Evolutionary conservation across 2,888 invertebrate genomes (phyloP), one percentile per base, ranked within the genome.

Genomic region (Ornithoptera priamus): DNA sequence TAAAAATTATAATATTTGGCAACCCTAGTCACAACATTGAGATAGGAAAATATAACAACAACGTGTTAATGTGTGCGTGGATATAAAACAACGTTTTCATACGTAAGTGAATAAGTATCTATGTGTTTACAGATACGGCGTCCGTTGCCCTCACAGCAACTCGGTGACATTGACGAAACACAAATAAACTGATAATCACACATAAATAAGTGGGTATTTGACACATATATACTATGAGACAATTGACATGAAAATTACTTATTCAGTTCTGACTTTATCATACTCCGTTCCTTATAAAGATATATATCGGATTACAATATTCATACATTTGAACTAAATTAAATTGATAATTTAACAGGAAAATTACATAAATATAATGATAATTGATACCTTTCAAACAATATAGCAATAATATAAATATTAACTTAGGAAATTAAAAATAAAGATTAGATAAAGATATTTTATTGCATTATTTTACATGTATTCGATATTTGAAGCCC

Each of bases 151-250:
- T 86, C 85, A 80, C 85, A 78, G 81, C 88, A 87, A 90, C 89
- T 90, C 90, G 85, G 89, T 92, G 92, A 92, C 92, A 92, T 92
- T 92, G 92, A 92, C 84, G 81, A 81, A 85, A 85, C 84, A 87
- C 88, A 90, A 91, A 92, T 87, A 89, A 75, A 84, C 81, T 85
- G 91, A 90, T 92, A 92, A 89, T 81, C 78, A 81, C 79, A 83
- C 79, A 76, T 85, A 86, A 85, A 86, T 85, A 86, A 78, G 81
- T 84, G 84, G 76, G 80, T 81, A 81, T 80, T 80, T 83, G 82
- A 80, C 79, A 74, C 72, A 71, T 59, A 39, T 39, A 65, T 67
- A 39, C 36, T 63, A 66, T 62, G 58, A 53, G 42, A 59, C 22
- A 30, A 56, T 42, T 67, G 39, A 42, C 63, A 60, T 59, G 42